Evolutionary conservation across 2,113 vertebrate genomes (phyloP).

Genomic region (Sinocyclocheilus rhinocerous): DNA sequence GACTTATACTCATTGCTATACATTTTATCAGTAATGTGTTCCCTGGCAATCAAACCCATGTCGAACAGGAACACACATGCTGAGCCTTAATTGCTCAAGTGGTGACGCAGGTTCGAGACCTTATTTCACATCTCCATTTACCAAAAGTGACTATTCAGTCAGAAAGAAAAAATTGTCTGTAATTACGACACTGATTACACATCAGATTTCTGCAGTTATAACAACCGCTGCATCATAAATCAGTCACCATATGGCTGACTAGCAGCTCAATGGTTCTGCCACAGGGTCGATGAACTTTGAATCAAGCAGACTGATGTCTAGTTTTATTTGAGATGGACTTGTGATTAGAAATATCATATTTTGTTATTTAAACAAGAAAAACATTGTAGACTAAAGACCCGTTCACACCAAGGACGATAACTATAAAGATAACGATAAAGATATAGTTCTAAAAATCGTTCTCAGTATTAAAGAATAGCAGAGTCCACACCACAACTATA

Average conservation of each 20-base stretch:
- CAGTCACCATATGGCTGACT: background rate
- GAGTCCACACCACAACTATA: too few relatives aligned
- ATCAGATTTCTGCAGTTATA: background rate
- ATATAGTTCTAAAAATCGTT: too few relatives aligned
- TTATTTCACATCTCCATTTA: background rate
- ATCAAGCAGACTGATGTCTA: background rate
- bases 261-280: background rate
- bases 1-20: background rate
- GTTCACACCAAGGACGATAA: too few relatives aligned
- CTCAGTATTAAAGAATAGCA: too few relatives aligned
- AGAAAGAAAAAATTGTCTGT: background rate
- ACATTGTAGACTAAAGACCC: background rate
- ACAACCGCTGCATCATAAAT: constrained; percentile 3
- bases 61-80: background rate
- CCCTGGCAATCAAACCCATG: background rate
- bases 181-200: background rate
- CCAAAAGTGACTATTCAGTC: constrained; percentile 9
- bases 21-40: background rate
- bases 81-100: background rate
- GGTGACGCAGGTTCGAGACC: background rate
- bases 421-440: too few relatives aligned
- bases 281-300: background rate
- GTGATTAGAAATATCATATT: background rate
- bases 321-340: background rate
- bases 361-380: background rate